Evolutionary conservation across 1,140 invertebrate genomes (phyloP).

Genomic region (Camponotus vicinus): DNA sequence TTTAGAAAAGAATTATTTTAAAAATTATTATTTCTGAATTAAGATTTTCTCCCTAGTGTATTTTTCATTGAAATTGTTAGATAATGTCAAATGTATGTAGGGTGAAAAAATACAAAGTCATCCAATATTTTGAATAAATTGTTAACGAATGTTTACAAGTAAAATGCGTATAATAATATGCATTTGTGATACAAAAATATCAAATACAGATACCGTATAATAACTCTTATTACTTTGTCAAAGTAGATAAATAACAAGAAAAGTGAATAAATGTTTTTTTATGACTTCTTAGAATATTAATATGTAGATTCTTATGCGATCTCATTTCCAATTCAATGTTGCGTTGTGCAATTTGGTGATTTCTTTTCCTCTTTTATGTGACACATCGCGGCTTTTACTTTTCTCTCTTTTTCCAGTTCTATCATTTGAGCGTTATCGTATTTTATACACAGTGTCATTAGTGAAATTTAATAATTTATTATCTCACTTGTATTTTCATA

Average conservation of each 20-base stretch:
- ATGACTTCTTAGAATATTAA: not conserved
- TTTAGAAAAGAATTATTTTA: not conserved
- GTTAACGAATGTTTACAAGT: too few relatives aligned
- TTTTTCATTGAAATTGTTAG: not conserved
- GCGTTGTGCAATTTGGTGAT: not conserved
- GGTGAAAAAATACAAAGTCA: not conserved
- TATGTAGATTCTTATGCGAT: not conserved
- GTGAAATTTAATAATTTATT: not conserved
- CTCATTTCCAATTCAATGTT: not conserved
- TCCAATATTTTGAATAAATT: not conserved
- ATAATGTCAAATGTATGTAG: not conserved
- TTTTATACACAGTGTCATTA: too few relatives aligned
- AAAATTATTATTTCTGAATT: not conserved
- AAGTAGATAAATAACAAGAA: not conserved
- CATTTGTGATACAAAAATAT: not conserved
- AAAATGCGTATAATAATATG: too few relatives aligned
- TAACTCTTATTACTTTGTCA: not conserved
- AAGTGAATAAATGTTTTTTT: not conserved
- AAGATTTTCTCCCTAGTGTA: not conserved
- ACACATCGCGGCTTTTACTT: not conserved
- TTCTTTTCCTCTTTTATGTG: not conserved
- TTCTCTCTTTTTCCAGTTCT: not conserved
- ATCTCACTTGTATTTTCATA: not conserved
- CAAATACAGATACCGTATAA: not conserved
- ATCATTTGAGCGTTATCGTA: not conserved